Base-by-base conservation (phyloP, 2,888 invertebrate species). In the Heteromyza rotundicornis region DNA sequence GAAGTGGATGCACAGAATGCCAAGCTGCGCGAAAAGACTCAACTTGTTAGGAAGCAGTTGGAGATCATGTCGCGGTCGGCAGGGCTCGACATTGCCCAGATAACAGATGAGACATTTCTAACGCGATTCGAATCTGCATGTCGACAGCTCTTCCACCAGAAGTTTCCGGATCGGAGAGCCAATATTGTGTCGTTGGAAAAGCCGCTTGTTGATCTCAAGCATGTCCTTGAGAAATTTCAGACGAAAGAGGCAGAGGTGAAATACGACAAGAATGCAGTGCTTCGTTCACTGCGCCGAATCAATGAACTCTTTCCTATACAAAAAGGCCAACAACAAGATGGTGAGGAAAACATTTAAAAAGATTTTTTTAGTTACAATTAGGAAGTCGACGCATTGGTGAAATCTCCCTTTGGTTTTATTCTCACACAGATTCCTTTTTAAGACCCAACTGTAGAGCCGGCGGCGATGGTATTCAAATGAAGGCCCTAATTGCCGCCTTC, bases 141-240 rank as follows among this genome's bases (percentile, higher is more conserved):
- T 65, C 65, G 62, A 0, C 23, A 57, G 1, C 60, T 70, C 2
- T 73, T 68, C 44, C 67, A 72, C 10, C 58, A 59, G 2, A 63
- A 64, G 1, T 66, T 75, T 17, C 57, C 27, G 14, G 24, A 61
- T 16, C 73, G 72, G 1, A 57, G 67, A 0, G 61, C 40, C 7
- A 64, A 63, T 1, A 60, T 74, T 2, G 17, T 49, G 1, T 57
- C 50, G 3, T 60, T 78, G n/a, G 76, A 79, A 7, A 24, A 57
- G 1, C 68, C 74, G 1, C 64, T 76, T 1, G 53, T 35, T 2
- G 62, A 58, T 1, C 66, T 81, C 0, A 78, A 77, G 24, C 71
- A 75, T 1, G 65, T 64, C 1, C 75, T 81, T 51, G 80, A 81
- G 27, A 67, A 65, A 3, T 80, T 81, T 55, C 73, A 76, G 32